Evolutionary conservation across 1,140 invertebrate genomes (phyloP).

Genomic region (Sarcophaga bullata): DNA sequence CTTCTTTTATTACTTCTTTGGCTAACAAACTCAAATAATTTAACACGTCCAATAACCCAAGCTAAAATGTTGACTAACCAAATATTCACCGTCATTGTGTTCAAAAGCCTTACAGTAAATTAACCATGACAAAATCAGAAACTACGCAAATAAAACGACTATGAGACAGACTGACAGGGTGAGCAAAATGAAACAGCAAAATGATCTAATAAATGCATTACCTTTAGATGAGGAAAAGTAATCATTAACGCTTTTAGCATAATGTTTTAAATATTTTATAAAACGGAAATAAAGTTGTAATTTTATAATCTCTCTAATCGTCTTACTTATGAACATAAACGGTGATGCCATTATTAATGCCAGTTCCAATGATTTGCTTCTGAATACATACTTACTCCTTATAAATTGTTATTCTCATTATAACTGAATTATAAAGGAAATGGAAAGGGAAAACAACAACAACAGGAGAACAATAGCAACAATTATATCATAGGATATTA

Average conservation of each 20-base stretch:
- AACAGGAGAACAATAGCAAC: too few relatives aligned
- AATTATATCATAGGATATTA: neutral
- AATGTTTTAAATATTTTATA: constrained; percentile 2
- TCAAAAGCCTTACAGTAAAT: constrained; percentile 12
- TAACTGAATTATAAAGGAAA: neutral
- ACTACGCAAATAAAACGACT: too few relatives aligned
- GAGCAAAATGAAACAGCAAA: neutral
- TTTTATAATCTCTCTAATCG: neutral
- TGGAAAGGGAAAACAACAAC: neutral
- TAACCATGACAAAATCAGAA: neutral
- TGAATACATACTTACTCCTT: neutral
- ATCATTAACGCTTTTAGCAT: neutral
- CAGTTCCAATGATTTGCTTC: neutral
- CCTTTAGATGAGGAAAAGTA: neutral
- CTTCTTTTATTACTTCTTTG: neutral
- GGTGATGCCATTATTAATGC: neutral
- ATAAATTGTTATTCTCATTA: neutral
- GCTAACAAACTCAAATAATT: neutral
- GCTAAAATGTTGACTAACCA: neutral
- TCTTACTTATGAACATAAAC: neutral
- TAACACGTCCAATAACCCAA: neutral
- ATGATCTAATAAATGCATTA: neutral
- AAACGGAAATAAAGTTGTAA: neutral
- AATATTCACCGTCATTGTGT: neutral
- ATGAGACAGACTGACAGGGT: neutral